Evolutionary conservation across 2,113 vertebrate species (phyloP), one percentile per base, ranked within the genome.

Genomic region (Shinisaurus crocodilurus): DNA sequence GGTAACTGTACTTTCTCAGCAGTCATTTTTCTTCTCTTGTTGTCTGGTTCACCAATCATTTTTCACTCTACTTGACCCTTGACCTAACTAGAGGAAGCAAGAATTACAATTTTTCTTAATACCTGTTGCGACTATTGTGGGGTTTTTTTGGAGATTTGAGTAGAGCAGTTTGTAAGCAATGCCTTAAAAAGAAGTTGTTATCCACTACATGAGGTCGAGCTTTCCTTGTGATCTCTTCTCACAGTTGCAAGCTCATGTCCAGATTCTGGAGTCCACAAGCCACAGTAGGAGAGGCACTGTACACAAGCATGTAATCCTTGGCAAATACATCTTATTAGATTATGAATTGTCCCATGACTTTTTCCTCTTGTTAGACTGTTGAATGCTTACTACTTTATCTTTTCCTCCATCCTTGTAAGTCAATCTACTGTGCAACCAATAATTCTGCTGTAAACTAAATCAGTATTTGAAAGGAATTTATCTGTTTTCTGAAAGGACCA

Each of bases 51-150:
- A 90, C 3, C 89, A 91, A 4, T 92, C 1, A 72, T 92, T 95
- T 95, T 95, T 96, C 77, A 89, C 91, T 92, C 81, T 89, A 18
- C 74, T 75, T 92, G 92, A 92, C n/a, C 75, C 12, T 88, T 91
- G 85, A 87, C 90, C 87, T 94, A 80, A 40, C 2, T 37, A 83
- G 82, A 92, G 85, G 79, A 93, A 94, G 79, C 50, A 90, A 86
- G 80, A 57, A 60, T 67, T 95, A 67, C 45, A 88, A 1, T 93
- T 94, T 94, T 93, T 89, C 89, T 57, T 93, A 79, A 86, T 92
- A 69, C 8, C 4, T 88, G 10, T 87, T 86, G 37, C 80, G 94
- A 80, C 91, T 94, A 87, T 34, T 94, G 69, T 63, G 88, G 34
- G 5, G 1, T 37, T 79, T 45, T 94, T 87, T 89, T 43, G 48